Evolutionary conservation across 2,888 invertebrate species (phyloP).

Genomic region (Lithosia quadra): DNA sequence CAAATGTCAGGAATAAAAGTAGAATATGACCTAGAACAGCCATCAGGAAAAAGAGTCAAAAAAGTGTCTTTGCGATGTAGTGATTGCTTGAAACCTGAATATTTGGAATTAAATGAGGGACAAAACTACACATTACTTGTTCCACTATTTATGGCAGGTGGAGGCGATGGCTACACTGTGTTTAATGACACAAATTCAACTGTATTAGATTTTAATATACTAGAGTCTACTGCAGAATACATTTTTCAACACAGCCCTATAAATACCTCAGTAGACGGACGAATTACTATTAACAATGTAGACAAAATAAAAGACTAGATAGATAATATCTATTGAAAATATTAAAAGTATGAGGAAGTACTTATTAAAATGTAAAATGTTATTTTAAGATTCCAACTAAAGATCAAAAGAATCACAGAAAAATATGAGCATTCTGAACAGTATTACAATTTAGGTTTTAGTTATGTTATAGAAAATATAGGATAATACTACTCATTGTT

Average conservation of each 20-base stretch:
- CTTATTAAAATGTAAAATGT: not conserved
- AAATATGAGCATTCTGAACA: not conserved
- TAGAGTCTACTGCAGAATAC: slow-evolving; percentile 83
- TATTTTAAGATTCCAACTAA: not conserved
- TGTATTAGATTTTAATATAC: slow-evolving; percentile 62
- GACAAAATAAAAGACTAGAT: not conserved
- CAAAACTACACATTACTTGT: slow-evolving; percentile 89
- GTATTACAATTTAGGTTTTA: not conserved
- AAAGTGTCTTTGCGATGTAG: slow-evolving; percentile 89
- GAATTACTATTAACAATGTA: slow-evolving; percentile 75
- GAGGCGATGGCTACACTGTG: slow-evolving; percentile 91
- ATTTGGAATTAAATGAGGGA: slow-evolving; percentile 82
- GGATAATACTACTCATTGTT: not conserved
- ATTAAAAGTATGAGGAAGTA: not conserved
- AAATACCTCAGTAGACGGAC: slow-evolving; percentile 88
- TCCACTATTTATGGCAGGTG: slow-evolving; percentile 88
- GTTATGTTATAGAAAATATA: not conserved
- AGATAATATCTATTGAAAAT: not conserved
- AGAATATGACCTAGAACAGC: slow-evolving; percentile 88
- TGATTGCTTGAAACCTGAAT: slow-evolving; percentile 88
- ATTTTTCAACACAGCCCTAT: slow-evolving; percentile 87
- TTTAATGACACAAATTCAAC: slow-evolving; percentile 68
- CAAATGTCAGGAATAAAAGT: slow-evolving; percentile 93
- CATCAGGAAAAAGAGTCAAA: slow-evolving; percentile 88
- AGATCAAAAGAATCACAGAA: not conserved